Evolutionary conservation across 2,888 invertebrate species (phyloP).

Genomic region (Branchinecta sandiegonensis): DNA sequence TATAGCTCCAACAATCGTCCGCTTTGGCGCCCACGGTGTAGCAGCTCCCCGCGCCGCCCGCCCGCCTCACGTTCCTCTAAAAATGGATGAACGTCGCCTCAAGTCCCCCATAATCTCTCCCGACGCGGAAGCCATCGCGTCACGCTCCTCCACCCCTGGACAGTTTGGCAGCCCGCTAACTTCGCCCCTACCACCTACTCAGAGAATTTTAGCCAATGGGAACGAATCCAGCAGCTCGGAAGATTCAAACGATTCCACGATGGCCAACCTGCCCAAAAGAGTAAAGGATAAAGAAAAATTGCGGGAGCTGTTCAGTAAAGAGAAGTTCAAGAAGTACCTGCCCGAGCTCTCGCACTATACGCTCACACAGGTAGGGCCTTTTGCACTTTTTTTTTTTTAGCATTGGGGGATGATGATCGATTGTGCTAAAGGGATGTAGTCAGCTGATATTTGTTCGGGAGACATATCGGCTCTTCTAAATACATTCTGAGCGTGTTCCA

Average conservation of each 20-base stretch:
- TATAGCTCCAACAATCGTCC: slow-evolving; percentile 1
- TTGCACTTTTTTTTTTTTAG: neutral
- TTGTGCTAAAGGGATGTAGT: no score
- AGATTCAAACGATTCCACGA: neutral
- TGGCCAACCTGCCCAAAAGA: neutral
- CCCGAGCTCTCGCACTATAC: neutral
- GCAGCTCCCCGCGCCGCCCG: neutral
- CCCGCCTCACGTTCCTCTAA: neutral
- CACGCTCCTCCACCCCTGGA: neutral
- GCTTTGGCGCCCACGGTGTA: slow-evolving; percentile 1
- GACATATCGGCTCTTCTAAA: no score
- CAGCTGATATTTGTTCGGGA: no score
- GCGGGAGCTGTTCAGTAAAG: slow-evolving; percentile 3
- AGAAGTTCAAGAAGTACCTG: neutral
- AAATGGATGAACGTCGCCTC: neutral
- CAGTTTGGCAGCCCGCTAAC: slow-evolving; percentile 2
- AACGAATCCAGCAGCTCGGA: neutral
- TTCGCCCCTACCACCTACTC: neutral
- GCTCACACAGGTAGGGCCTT: neutral
- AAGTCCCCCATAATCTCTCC: neutral
- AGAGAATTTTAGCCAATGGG: neutral
- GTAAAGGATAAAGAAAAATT: neutral
- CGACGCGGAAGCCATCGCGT: neutral
- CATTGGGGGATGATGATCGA: no score
- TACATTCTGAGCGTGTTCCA: no score